Evolutionary conservation across 1,140 invertebrate species (phyloP).

Genomic region (Platyura marginata): DNA sequence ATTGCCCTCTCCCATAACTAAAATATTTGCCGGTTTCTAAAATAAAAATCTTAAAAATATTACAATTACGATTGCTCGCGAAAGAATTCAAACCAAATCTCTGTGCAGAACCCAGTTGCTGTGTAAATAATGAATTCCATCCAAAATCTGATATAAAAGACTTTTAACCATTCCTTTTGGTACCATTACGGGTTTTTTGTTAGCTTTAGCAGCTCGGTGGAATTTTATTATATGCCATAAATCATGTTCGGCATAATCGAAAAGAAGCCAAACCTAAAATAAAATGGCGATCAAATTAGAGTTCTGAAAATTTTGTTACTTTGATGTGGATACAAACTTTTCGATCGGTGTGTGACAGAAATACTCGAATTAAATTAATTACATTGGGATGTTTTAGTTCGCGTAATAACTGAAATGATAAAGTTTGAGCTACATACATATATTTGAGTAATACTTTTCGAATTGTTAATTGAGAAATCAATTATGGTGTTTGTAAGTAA

Average conservation of each 20-base stretch:
- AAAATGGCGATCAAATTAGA: no score
- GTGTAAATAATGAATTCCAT: constrained; percentile 99
- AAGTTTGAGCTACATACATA: no score
- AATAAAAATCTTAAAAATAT: constrained; percentile 8
- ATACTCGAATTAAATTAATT: constrained; percentile 92
- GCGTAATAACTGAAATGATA: constrained; percentile 58
- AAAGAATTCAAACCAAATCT: constrained; percentile 60
- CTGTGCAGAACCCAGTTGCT: constrained; percentile 98
- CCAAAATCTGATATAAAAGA: constrained; percentile 93
- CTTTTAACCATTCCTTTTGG: constrained; percentile 98
- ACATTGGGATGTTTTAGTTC: constrained; percentile 98
- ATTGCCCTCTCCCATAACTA: constrained; percentile 98
- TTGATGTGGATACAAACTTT: no score
- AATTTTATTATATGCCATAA: constrained; percentile 99
- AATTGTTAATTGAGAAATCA: no score
- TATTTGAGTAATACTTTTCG: no score
- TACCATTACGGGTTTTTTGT: constrained; percentile 91
- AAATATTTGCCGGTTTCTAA: constrained; percentile 97
- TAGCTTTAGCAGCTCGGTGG: constrained; percentile 94
- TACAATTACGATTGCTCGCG: constrained; percentile 5
- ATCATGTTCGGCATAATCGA: constrained; percentile 99
- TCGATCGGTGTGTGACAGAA: constrained; percentile 89
- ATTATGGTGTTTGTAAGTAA: no score
- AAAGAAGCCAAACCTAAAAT: constrained; percentile 91
- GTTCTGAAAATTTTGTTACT: no score